Evolutionary conservation across 2,113 vertebrate species (phyloP).

Genomic region (Clarias batrachus): DNA sequence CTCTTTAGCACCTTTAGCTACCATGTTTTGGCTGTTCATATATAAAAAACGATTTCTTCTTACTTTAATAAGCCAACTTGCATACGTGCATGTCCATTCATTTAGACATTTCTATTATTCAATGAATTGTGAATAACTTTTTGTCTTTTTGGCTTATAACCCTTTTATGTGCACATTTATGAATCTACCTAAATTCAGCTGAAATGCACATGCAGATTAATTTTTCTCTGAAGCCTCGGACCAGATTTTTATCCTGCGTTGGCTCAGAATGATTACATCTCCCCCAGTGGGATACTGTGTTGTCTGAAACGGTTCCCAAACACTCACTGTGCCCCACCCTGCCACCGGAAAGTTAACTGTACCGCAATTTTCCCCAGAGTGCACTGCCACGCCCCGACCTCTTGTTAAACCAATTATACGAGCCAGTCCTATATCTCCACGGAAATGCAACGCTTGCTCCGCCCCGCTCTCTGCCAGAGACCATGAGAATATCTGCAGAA

Average conservation of each 20-base stretch:
- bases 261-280: constrained; percentile 16
- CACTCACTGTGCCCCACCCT: constrained; percentile 30
- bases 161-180: neutral
- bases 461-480: constrained; percentile 32
- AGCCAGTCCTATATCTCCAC: constrained; percentile 28
- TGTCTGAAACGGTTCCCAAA: constrained; percentile 32
- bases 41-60: neutral
- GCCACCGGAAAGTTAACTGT: constrained; percentile 40
- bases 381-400: constrained; percentile 31
- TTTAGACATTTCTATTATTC: neutral
- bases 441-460: constrained; percentile 41
- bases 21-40: too few relatives aligned
- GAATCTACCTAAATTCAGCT: neutral
- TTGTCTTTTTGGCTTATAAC: neutral
- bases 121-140: neutral
- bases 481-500: constrained; percentile 45
- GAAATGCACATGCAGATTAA: neutral
- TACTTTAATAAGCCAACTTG: neutral
- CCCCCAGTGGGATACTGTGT: constrained; percentile 5
- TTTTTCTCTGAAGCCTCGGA: neutral
- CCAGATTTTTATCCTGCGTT: constrained; percentile 12
- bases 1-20: too few relatives aligned
- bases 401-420: constrained; percentile 50
- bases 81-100: neutral
- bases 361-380: constrained; percentile 38